Conservation (phyloP, 2,888 invertebrate species). For the Macropis europaea region DNA sequence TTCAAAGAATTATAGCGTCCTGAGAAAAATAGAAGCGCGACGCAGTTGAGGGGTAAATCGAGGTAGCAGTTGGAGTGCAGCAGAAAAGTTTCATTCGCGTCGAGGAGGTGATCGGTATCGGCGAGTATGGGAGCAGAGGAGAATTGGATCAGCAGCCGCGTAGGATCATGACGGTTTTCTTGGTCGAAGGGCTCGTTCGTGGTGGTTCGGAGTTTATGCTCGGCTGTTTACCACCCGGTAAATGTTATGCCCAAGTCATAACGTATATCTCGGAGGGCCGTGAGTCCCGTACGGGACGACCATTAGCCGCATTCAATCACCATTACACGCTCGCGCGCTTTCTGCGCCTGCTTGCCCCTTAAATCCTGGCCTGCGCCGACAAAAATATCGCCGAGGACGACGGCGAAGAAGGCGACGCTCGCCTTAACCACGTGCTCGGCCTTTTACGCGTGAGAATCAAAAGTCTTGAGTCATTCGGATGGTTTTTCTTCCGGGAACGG, state of each 20-base stretch:
- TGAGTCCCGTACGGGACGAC: slow-evolving; percentile 61
- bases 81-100: background rate
- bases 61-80: background rate
- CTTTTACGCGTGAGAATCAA: slow-evolving; percentile 16
- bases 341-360: slow-evolving; percentile 62
- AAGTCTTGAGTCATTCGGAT: background rate
- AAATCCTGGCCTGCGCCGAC: slow-evolving; percentile 53
- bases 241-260: slow-evolving; percentile 63
- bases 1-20: too few relatives aligned
- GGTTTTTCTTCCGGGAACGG: background rate
- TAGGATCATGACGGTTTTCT: background rate
- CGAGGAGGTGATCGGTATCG: background rate
- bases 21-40: too few relatives aligned
- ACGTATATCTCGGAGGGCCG: slow-evolving; percentile 61
- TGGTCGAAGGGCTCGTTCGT: slow-evolving; percentile 1
- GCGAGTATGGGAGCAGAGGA: background rate
- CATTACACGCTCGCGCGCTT: slow-evolving; percentile 66
- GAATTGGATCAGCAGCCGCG: slow-evolving; percentile 5
- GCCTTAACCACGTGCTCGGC: background rate
- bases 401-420: background rate
- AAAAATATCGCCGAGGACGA: slow-evolving; percentile 44
- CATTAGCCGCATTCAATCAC: slow-evolving; percentile 71
- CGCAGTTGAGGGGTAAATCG: too few relatives aligned
- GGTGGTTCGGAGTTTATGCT: slow-evolving; percentile 50
- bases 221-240: slow-evolving; percentile 62